phyloP scores from a whole-genome alignment of 2,797 vertebrate genomes.

The Chaetodon trifasciatus region DNA sequence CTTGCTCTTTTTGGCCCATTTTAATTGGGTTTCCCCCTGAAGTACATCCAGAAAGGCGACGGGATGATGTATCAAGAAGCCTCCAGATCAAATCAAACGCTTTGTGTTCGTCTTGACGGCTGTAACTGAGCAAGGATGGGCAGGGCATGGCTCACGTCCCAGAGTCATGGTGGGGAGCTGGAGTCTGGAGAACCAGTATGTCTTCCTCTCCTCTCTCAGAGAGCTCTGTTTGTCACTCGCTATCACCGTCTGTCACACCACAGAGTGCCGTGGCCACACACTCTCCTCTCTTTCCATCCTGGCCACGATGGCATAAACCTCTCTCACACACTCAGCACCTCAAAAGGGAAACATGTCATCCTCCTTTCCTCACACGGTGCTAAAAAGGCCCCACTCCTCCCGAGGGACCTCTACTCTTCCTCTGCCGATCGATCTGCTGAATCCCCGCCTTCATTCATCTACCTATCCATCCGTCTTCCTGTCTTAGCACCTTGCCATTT shows the following conservation, averaged over 20 bases:
- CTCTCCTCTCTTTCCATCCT: constrained; percentile 65
- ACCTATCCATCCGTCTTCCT: constrained; percentile 75
- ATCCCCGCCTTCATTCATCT: constrained; percentile 72
- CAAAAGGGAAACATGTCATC: constrained; percentile 77
- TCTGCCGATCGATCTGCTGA: constrained; percentile 78
- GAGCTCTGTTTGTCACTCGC: constrained; percentile 77
- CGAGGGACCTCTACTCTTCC: constrained; percentile 70
- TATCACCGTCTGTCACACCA: constrained; percentile 79
- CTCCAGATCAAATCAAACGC: constrained; percentile 55
- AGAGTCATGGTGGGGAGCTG: constrained; percentile 66
- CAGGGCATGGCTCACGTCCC: constrained; percentile 76
- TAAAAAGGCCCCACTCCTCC: constrained; percentile 75
- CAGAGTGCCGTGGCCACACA: constrained; percentile 63
- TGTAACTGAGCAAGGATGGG: constrained; percentile 51
- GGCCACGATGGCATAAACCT: constrained; percentile 47
- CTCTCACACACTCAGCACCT: constrained; percentile 59
- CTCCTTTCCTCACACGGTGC: constrained; percentile 66
- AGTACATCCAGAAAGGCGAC: constrained; percentile 52
- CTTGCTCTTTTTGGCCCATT: constrained; percentile 40
- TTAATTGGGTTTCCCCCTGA: constrained; percentile 59
- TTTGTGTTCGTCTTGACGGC: constrained; percentile 38
- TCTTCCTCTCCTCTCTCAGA: constrained; percentile 76
- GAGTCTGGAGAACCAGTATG: constrained; percentile 77
- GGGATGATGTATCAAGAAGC: constrained; percentile 46
- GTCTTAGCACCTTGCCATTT: constrained; percentile 68